These are phyloP conservation scores for Rhabdornis inornatus DNA, from an alignment of 2,113 vertebrate species.

Conservation along the genomic window DNA sequence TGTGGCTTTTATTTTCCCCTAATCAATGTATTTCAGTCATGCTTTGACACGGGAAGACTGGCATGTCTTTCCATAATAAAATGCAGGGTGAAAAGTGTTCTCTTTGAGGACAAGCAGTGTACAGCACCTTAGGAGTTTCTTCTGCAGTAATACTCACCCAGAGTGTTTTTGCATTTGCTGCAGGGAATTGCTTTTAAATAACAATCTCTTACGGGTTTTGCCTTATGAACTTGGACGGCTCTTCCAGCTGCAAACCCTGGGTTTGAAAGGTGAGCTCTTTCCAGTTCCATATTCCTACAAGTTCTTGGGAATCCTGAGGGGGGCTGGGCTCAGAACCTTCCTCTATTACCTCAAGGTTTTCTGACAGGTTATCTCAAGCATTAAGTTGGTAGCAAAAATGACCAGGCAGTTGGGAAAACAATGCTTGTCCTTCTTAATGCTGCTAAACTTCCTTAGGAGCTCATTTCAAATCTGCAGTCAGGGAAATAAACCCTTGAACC, in stretches of 20 bases:
- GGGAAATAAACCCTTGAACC: neutral
- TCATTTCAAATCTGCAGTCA: neutral
- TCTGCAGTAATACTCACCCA: neutral
- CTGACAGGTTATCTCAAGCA: neutral
- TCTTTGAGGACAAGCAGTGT: neutral
- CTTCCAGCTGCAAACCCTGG: conserved; percentile 96
- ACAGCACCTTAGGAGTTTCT: neutral
- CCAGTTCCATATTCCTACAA: neutral
- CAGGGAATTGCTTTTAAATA: conserved; percentile 99
- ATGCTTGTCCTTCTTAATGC: neutral
- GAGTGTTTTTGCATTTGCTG: conserved; percentile 9
- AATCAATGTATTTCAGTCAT: neutral
- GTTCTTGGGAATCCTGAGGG: neutral
- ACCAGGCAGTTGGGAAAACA: neutral
- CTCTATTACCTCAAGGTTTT: neutral
- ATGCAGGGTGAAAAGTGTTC: neutral
- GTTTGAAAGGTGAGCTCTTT: conserved; percentile 88
- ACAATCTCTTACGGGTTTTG: conserved; percentile 99
- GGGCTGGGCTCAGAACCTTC: neutral
- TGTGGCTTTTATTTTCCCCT: neutral
- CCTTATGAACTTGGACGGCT: conserved; percentile 99
- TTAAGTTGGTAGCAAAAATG: neutral
- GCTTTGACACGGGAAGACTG: neutral
- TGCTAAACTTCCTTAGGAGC: neutral
- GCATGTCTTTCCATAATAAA: neutral